Base-by-base conservation (phyloP, 92 coral and sea anemone genomes). In the Paramuricea clavata region DNA sequence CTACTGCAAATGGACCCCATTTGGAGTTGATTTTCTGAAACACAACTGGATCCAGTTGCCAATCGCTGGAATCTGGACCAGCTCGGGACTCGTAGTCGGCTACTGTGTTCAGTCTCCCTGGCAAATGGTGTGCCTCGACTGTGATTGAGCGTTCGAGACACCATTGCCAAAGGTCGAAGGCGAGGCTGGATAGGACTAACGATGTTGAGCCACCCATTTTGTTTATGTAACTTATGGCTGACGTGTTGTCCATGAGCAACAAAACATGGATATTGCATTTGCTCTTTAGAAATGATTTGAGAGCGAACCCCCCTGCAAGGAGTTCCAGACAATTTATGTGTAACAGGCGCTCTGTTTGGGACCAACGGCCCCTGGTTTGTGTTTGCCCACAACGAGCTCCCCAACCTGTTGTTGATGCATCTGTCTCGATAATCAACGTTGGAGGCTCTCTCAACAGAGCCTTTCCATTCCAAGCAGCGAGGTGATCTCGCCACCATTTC, bases 331-430 rank as follows among this genome's bases (percentile, higher is more conserved):
- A 82, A 41, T 90, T 90, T 57, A 90, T 90, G 87, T 86, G 93
- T 35, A 64, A 67, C 60, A 73, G 56, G 5, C 88, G 60, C 39
- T 90, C 93, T 33, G 68, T 52, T 68, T 82, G 67, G 44, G 90
- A 90, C 93, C 91, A 87, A 52, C 19, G 85, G 50, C 92, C 92
- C 26, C 88, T 82, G 69, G 88, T 83, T 56, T 76, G 16, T 6
- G 52, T 27, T 12, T 60, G 47, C 9, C 76, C 77, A 22, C 82
- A 83, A 62, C 73, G 32, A 26, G 84, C 91, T 22, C 86, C 89
- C 93, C 88, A 91, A 49, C 93, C 93, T 64, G 59, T 80, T 43
- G 67, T 90, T 35, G 87, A 90, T 22, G 90, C 88, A 60, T 90
- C 82, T 22, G 91, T 76, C n/a, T 74, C 78, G 19, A 90, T 90